These are phyloP conservation scores for Zosterops hypoxanthus DNA, from an alignment of 2,113 vertebrate species.

Conservation along the genomic window DNA sequence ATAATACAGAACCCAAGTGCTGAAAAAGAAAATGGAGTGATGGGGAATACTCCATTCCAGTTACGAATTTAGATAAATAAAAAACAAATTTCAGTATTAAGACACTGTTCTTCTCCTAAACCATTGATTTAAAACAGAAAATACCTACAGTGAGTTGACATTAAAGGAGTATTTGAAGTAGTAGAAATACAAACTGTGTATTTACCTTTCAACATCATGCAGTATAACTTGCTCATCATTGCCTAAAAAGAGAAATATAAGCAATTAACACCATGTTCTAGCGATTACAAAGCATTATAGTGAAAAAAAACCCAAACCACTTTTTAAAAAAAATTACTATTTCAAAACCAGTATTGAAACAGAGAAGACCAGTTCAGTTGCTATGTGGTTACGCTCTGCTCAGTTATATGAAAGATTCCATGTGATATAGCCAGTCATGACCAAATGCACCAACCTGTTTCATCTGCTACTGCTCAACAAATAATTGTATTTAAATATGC, in stretches of 20 bases:
- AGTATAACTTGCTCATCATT: constrained; percentile 99
- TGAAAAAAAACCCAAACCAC: neutral
- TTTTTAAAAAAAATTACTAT: neutral
- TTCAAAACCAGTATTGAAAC: neutral
- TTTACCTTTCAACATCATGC: constrained; percentile 95
- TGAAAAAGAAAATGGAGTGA: neutral
- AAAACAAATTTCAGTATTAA: neutral
- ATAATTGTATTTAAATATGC: neutral
- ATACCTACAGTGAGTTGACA: neutral
- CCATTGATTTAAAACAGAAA: neutral
- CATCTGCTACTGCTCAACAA: neutral
- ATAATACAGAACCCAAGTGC: neutral
- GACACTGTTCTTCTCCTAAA: neutral
- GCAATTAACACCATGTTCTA: neutral
- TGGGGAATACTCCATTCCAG: neutral
- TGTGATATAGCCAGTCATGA: neutral
- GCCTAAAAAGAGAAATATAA: constrained; percentile 78
- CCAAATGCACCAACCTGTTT: neutral
- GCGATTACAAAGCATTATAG: neutral
- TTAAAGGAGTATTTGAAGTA: neutral
- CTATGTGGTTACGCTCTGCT: neutral
- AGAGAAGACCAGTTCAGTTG: neutral
- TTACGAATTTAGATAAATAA: neutral
- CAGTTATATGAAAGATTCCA: neutral
- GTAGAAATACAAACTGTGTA: constrained; percentile 34